Percentiles rank a stretch among this genome's conserved stretches.
These are phyloP conservation scores for Dexiosoma caninum DNA, from an alignment of 2,888 invertebrate species.

Conservation along the genomic window DNA sequence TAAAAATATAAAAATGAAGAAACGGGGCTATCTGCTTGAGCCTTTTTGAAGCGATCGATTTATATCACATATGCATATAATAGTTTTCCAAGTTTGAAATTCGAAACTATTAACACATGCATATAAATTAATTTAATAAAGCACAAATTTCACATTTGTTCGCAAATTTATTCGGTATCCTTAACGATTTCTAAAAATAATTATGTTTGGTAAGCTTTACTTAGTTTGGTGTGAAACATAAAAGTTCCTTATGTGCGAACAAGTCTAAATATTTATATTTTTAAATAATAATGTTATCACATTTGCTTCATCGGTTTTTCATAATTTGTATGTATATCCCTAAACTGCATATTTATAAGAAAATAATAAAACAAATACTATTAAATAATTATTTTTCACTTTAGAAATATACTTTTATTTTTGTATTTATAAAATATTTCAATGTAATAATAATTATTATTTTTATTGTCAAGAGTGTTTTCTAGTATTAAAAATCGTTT, in stretches of 20 bases:
- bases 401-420: constrained; percentile 26
- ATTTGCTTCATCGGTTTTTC: neutral
- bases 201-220: too few species aligned
- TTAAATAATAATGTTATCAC: neutral
- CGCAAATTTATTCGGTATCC: too few species aligned
- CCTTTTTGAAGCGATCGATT: too few species aligned
- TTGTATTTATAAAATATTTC: constrained; percentile 38
- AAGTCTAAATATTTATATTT: neutral
- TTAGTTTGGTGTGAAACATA: neutral
- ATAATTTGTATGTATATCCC: neutral
- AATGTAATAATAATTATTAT: constrained; percentile 33
- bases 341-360: neutral
- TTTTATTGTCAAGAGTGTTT: constrained; percentile 57
- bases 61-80: too few species aligned
- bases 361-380: neutral
- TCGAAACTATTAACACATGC: too few species aligned
- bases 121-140: too few species aligned
- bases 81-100: too few species aligned
- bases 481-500: constrained; percentile 48
- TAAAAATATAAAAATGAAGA: too few species aligned
- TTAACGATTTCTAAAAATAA: too few species aligned
- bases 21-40: too few species aligned
- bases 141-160: too few species aligned
- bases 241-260: neutral
- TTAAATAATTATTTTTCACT: constrained; percentile 35